Conservation (phyloP, 2,797 vertebrate species). For the Eulemur albifrons region DNA sequence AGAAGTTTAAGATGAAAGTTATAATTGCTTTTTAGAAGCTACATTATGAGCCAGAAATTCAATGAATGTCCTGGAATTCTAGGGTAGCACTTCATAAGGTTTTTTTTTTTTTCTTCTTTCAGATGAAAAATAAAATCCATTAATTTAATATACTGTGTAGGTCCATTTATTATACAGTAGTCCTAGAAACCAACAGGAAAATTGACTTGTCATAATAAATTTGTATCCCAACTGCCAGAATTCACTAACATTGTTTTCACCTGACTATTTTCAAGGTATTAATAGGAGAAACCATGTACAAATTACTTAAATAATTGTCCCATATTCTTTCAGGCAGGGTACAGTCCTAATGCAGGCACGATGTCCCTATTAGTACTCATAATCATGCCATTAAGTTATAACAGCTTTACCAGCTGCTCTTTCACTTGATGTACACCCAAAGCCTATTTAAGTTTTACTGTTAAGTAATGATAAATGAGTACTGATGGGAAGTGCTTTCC, state of each 20-base stretch:
- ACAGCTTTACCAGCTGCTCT: slow-evolving; percentile 48
- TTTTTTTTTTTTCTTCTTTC: not conserved
- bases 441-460: not conserved
- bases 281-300: slow-evolving; percentile 13
- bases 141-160: slow-evolving; percentile 6
- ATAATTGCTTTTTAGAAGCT: slow-evolving; percentile 64
- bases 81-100: not conserved
- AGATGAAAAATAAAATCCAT: slow-evolving; percentile 61
- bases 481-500: not conserved
- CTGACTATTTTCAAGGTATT: slow-evolving; percentile 47
- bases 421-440: slow-evolving; percentile 50
- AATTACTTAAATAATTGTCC: slow-evolving; percentile 62
- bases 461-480: not conserved
- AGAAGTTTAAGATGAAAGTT: slow-evolving; percentile 56
- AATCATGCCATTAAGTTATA: slow-evolving; percentile 50
- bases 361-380: slow-evolving; percentile 58
- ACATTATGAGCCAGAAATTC: slow-evolving; percentile 42
- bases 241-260: slow-evolving; percentile 31
- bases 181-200: slow-evolving; percentile 45
- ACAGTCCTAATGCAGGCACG: slow-evolving; percentile 58
- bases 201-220: slow-evolving; percentile 22
- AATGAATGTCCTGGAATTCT: slow-evolving; percentile 35
- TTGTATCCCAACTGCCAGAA: not conserved
- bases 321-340: slow-evolving; percentile 64
- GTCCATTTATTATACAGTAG: not conserved